Base-by-base conservation (phyloP, 2,113 vertebrate species). In the Ptilorrhoa leucosticta region DNA sequence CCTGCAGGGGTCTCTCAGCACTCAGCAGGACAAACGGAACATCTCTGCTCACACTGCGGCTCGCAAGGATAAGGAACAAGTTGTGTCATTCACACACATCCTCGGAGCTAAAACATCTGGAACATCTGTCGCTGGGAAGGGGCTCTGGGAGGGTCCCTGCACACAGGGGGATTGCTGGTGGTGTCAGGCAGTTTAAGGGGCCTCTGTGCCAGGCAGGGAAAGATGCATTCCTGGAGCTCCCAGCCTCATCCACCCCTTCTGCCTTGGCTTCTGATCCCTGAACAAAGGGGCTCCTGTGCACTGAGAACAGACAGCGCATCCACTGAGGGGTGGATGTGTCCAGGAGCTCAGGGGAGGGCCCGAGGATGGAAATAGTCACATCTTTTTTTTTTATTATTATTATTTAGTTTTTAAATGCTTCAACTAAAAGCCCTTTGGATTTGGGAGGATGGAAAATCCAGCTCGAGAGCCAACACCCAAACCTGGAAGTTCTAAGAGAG, bases 371-470 rank as follows among this genome's bases (percentile, higher is more conserved):
- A 96, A 91, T 9, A 91, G 45, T 65, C 73, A 78, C 66, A 44
- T 60, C 33, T 37, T 20, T 24, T 35, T 60, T 60, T 37, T 19
- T n/a, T n/a, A 56, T 48, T 11, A 18, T 15, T 42, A 20, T 26
- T 50, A 28, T 50, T 50, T 47, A 11, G 64, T 78, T 35, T 37
- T 42, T 2, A 37, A 77, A 60, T 48, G 30, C 37, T 71, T 91
- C 53, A 61, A 48, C 78, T 82, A 7, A 89, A 94, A 87, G 61
- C 50, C 63, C 8, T 44, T 91, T 94, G 89, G 82, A 63, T 96
- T 83, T 69, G 66, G 30, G 35, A 60, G 76, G 82, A 77, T 70
- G 78, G 93, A 95, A 94, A 95, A 93, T 96, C 7, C 30, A 85
- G 39, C 70, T 83, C 1, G 0, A 8, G 82, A 87, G 84, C 78